A percentile compares a stretch with the other conserved stretches of the same genome.
Evolutionary conservation across 2,113 vertebrate genomes (phyloP).

Genomic region (Stigmatopora nigra): DNA sequence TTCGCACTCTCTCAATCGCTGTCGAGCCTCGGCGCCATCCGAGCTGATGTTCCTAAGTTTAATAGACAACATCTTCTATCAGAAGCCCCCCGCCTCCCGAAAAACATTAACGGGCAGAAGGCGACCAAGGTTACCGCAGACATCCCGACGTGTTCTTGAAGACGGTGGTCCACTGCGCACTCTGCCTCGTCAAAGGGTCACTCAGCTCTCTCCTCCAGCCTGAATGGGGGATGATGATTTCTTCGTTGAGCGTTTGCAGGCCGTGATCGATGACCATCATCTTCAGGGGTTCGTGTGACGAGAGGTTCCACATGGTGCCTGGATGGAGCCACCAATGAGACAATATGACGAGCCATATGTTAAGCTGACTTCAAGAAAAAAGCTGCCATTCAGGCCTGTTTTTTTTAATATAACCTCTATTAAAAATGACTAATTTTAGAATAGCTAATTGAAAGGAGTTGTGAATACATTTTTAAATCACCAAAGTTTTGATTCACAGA

Average conservation of each 20-base stretch:
- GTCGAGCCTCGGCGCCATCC: conserved; percentile 88
- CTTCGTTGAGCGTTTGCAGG: conserved; percentile 89
- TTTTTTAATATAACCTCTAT: neutral
- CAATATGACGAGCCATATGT: neutral
- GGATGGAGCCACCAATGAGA: conserved; percentile 2
- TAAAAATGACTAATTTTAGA: no score
- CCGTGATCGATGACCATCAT: conserved; percentile 92
- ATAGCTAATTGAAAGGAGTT: no score
- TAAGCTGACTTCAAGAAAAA: no score
- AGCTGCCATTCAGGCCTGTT: no score
- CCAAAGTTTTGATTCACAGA: no score
- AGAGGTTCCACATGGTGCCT: conserved; percentile 89
- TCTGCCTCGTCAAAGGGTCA: conserved; percentile 80
- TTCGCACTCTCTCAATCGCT: conserved; percentile 87
- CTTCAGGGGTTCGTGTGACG: conserved; percentile 93
- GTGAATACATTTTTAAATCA: neutral
- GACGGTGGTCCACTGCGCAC: conserved; percentile 89
- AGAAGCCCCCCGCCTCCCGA: neutral
- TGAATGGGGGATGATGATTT: conserved; percentile 92
- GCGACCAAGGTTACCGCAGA: conserved; percentile 70
- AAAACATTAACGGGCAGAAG: neutral
- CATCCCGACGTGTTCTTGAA: conserved; percentile 98
- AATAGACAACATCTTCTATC: conserved; percentile 16
- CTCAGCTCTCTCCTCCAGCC: conserved; percentile 87
- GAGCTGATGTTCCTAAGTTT: conserved; percentile 89